A percentile compares a stretch with the other conserved stretches of the same genome.
These are phyloP conservation scores for Pteruthius melanotis DNA, from an alignment of 2,113 vertebrate species.

Conservation along the genomic window DNA sequence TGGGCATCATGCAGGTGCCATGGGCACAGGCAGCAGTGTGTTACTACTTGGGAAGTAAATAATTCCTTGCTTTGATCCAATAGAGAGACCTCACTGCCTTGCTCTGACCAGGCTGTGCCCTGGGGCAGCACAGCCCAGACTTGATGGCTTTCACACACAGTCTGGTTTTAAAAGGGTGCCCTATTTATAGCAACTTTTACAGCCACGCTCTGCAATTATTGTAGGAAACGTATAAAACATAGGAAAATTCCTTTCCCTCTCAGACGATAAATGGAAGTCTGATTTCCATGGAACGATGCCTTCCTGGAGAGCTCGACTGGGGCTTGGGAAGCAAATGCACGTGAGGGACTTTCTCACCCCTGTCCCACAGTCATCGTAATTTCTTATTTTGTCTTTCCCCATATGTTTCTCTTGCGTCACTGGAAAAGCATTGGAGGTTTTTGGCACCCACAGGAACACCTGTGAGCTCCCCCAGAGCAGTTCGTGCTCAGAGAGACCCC, in stretches of 20 bases:
- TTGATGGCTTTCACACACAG: conserved; percentile 45
- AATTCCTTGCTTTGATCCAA: neutral
- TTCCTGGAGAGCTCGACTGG: neutral
- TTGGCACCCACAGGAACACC: conserved; percentile 45
- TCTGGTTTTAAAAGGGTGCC: conserved; percentile 26
- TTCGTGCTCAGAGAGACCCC: neutral
- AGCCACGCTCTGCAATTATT: conserved; percentile 19
- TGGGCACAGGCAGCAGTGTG: neutral
- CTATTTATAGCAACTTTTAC: conserved; percentile 65
- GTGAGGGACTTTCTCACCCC: conserved; percentile 32
- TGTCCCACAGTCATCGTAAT: neutral
- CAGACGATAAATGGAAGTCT: conserved; percentile 61
- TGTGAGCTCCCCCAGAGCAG: neutral
- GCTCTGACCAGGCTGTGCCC: conserved; percentile 5
- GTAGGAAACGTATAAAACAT: conserved; percentile 62
- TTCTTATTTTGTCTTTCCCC: conserved; percentile 52
- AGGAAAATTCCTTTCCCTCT: conserved; percentile 59
- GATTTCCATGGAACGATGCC: conserved; percentile 55
- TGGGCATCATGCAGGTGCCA: neutral
- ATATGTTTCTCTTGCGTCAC: conserved; percentile 35
- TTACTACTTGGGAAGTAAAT: neutral
- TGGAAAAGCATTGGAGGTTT: conserved; percentile 41
- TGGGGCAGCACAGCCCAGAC: conserved; percentile 11
- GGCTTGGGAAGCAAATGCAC: conserved; percentile 28
- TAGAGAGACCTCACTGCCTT: neutral